Conservation (phyloP, 2,888 invertebrate species). For the Meiosimyza decipiens region DNA sequence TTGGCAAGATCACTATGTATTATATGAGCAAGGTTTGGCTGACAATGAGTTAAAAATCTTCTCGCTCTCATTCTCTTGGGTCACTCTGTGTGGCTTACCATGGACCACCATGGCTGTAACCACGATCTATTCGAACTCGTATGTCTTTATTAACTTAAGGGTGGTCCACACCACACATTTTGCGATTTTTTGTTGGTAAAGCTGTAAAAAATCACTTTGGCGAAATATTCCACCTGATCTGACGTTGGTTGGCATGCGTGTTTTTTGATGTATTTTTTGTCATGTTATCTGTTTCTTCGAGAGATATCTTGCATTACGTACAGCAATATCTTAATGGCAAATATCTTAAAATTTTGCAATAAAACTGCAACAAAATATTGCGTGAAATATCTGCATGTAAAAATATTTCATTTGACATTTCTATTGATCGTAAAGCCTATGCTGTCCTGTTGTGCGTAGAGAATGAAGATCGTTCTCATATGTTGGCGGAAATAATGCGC, state of each 20-base stretch:
- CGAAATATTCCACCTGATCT: slow-evolving; percentile 54
- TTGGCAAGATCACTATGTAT: background rate
- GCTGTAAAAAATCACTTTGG: slow-evolving; percentile 48
- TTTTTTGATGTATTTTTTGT: slow-evolving; percentile 26
- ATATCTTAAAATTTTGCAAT: slow-evolving; percentile 9
- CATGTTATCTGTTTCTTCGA: background rate
- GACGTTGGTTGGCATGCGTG: slow-evolving; percentile 33
- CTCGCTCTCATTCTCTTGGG: slow-evolving; percentile 1
- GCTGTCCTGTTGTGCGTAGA: slow-evolving; percentile 14
- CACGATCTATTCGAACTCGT: slow-evolving; percentile 10
- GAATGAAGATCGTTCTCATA: slow-evolving; percentile 30
- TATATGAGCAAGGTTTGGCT: slow-evolving; percentile 9
- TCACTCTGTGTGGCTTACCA: slow-evolving; percentile 10
- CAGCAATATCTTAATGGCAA: slow-evolving; percentile 3
- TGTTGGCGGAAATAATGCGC: slow-evolving; percentile 27
- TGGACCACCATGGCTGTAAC: slow-evolving; percentile 40
- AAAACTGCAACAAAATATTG: slow-evolving; percentile 38
- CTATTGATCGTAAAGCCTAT: slow-evolving; percentile 35
- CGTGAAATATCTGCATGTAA: slow-evolving; percentile 35
- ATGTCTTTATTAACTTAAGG: slow-evolving; percentile 38
- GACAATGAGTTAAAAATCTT: background rate
- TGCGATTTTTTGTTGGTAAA: slow-evolving; percentile 21
- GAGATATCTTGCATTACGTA: background rate
- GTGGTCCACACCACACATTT: slow-evolving; percentile 51
- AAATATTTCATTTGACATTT: slow-evolving; percentile 32